phyloP scores from a whole-genome alignment of 2,113 vertebrate species.

The Gavialis gangeticus region DNA sequence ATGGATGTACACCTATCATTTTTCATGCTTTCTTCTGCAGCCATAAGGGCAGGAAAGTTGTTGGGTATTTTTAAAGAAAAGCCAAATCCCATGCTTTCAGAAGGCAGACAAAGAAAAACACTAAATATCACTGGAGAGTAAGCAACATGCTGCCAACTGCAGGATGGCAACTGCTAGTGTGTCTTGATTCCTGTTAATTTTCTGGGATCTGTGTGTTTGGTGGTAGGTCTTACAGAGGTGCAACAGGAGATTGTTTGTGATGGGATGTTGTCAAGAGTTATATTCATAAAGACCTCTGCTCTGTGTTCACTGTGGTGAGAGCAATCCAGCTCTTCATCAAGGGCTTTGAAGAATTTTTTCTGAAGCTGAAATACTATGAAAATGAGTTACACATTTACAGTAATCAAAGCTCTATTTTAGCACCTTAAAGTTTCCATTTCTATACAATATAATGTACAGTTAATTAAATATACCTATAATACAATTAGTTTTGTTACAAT shows the following conservation, averaged over 20 bases:
- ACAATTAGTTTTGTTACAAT: too few species aligned
- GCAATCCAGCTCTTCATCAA: neutral
- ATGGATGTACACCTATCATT: neutral
- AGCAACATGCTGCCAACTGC: neutral
- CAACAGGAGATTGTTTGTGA: neutral
- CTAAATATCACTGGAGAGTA: neutral
- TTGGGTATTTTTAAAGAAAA: too few species aligned
- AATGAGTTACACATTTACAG: neutral
- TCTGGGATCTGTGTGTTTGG: neutral
- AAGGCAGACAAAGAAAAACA: neutral
- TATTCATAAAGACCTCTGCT: neutral
- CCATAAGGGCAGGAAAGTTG: too few species aligned
- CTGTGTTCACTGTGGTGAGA: neutral
- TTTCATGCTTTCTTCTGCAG: too few species aligned
- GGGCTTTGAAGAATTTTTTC: neutral
- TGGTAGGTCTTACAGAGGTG: neutral
- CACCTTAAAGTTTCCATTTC: neutral
- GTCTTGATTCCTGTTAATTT: neutral
- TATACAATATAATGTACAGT: neutral
- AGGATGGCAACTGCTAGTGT: neutral
- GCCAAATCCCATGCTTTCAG: neutral
- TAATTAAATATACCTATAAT: slow-evolving; percentile 18
- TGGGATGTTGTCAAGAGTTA: neutral
- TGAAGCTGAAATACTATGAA: neutral
- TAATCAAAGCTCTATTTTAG: neutral